These are phyloP conservation scores for Meganola albula DNA, from an alignment of 2,888 invertebrate species.

Conservation along the genomic window DNA sequence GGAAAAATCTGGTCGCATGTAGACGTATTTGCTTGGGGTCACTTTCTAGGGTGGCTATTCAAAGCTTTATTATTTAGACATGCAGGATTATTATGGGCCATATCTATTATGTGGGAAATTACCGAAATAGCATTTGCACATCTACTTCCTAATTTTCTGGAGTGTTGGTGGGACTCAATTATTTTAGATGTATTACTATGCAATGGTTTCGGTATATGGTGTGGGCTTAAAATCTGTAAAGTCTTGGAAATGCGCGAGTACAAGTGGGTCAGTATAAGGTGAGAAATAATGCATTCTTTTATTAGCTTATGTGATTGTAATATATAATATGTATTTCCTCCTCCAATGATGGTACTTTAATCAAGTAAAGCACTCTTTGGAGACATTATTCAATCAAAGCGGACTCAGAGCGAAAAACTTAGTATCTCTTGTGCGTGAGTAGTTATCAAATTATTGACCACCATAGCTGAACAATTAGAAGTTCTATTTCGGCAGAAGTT, in stretches of 20 bases:
- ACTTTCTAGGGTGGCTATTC: slow-evolving; percentile 98
- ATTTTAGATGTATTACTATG: slow-evolving; percentile 97
- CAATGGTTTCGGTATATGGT: slow-evolving; percentile 97
- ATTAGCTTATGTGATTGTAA: too few relatives aligned
- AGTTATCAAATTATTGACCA: too few relatives aligned
- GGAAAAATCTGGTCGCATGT: slow-evolving; percentile 94
- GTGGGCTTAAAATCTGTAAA: slow-evolving; percentile 95
- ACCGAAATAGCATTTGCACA: slow-evolving; percentile 98
- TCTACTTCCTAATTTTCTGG: slow-evolving; percentile 95
- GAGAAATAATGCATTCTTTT: too few relatives aligned
- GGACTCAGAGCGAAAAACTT: too few relatives aligned
- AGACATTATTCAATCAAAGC: too few relatives aligned
- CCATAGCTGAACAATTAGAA: too few relatives aligned
- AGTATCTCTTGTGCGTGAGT: too few relatives aligned
- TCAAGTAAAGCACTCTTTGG: too few relatives aligned
- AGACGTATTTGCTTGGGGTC: slow-evolving; percentile 97
- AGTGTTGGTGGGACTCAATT: slow-evolving; percentile 99
- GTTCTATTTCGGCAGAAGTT: too few relatives aligned
- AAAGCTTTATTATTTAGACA: slow-evolving; percentile 97
- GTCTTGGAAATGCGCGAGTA: slow-evolving; percentile 98
- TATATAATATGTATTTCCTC: too few relatives aligned
- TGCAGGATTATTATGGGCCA: slow-evolving; percentile 97
- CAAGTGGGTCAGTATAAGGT: slow-evolving; percentile 99
- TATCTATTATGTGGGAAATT: slow-evolving; percentile 99
- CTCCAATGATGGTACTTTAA: too few relatives aligned